phyloP scores from a whole-genome alignment of 2,797 vertebrate species.

The Clamator glandarius region DNA sequence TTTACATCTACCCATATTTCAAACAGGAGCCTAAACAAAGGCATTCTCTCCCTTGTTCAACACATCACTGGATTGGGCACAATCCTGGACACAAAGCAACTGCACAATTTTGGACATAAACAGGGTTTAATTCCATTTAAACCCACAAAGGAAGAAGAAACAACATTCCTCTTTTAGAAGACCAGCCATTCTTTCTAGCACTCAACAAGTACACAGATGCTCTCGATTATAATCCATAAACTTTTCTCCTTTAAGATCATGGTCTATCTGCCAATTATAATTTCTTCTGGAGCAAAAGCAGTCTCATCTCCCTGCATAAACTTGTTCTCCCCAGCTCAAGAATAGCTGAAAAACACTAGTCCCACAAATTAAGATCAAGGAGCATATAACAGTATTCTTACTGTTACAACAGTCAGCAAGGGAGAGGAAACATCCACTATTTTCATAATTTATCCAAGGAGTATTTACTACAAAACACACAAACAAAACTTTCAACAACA shows the following conservation, averaged over 20 bases:
- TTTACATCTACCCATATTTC: background rate
- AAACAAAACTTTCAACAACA: background rate
- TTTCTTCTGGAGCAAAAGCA: background rate
- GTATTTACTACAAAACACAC: background rate
- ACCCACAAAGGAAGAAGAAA: background rate
- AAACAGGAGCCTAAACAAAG: background rate
- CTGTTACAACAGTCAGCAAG: background rate
- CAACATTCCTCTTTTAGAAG: background rate
- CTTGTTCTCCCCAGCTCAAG: background rate
- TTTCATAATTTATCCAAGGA: background rate
- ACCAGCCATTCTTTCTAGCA: background rate
- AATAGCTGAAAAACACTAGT: background rate
- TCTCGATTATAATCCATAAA: background rate
- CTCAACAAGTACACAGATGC: background rate
- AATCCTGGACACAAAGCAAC: background rate
- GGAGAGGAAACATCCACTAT: background rate
- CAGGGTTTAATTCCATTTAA: background rate
- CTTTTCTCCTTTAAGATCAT: background rate
- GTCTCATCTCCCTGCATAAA: background rate
- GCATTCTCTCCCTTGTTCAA: background rate
- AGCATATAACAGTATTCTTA: background rate
- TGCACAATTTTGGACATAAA: background rate
- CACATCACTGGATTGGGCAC: fast-evolving
- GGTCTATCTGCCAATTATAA: background rate
- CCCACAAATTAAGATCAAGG: background rate